Evolutionary conservation across 2,888 invertebrate species (phyloP), one percentile per base, ranked within the genome.

Genomic region (Pardosa pseudoannulata): DNA sequence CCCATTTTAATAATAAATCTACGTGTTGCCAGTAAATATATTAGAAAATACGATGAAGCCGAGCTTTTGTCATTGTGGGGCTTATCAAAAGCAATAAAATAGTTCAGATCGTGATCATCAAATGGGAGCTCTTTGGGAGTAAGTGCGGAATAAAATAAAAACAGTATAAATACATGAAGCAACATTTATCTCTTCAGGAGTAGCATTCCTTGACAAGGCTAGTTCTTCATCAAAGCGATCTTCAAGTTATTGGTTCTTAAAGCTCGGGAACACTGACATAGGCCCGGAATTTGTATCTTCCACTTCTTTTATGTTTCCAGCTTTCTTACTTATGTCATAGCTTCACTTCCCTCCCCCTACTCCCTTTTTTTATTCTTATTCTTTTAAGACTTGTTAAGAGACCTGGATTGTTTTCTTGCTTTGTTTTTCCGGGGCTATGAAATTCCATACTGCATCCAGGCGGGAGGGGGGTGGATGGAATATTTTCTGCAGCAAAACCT

Each of bases 71-170:
- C 76, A 71, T 64, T 56, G 36, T 36, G 19, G 13, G 76, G 78
- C 83, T 85, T 85, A 85, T 85, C 83, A 85, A 73, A 85, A 73
- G 83, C 68, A 85, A 85, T 85, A 85, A 85, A 85, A 85, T 65
- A 50, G 39, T 70, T 68, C 72, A 50, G 41, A 36, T 65, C 36
- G 50, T 85, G 83, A 85, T 85, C 83, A n/a, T n/a, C n/a, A n/a
- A n/a, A 85, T 85, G 70, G 70, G 71, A 75, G 64, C 62, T 64
- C 75, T 68, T 68, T 32, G 62, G 32, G 19, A 67, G 27, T 31
- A 65, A 65, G 65, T 29, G 27, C 16, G 67, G 56, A 71, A 65
- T 68, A 65, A 67, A 76, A 83, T 64, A 70, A 83, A 82, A 74
- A n/a, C 70, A 70, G 68, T 27, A 81, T 39, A 31, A 80, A 74